Evolutionary conservation across 2,888 invertebrate genomes (phyloP).

Genomic region (Plagiodera versicolora): DNA sequence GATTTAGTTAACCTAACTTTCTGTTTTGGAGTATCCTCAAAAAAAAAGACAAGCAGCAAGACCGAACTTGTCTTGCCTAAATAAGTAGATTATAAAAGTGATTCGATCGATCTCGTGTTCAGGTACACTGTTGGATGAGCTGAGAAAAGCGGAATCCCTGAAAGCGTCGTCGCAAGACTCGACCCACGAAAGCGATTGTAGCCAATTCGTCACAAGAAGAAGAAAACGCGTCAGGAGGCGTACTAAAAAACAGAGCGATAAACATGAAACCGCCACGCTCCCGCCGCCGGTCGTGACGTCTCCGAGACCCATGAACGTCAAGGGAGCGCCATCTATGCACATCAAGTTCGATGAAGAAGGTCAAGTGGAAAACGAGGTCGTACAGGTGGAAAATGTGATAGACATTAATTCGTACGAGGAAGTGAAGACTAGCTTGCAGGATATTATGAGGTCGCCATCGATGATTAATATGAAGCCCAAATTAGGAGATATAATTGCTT

Average conservation of each 20-base stretch:
- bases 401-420: background rate
- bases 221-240: constrained; percentile 16
- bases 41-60: too few species aligned
- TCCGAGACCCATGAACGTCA: constrained; percentile 8
- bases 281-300: background rate
- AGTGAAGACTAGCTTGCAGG: background rate
- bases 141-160: constrained; percentile 6
- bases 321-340: constrained; percentile 18
- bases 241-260: constrained; percentile 7
- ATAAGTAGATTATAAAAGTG: too few species aligned
- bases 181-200: constrained; percentile 5
- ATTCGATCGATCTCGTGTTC: too few species aligned
- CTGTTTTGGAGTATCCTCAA: too few species aligned
- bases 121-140: background rate
- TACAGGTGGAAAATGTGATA: background rate
- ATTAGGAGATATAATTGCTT: constrained; percentile 21
- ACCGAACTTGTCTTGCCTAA: too few species aligned
- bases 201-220: constrained; percentile 18
- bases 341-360: constrained; percentile 19
- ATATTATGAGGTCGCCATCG: constrained; percentile 11
- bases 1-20: too few species aligned
- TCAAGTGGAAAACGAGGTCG: background rate
- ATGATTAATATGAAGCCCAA: constrained; percentile 18
- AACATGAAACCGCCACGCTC: background rate
- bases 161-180: background rate